Evolutionary conservation across 1,140 invertebrate species (phyloP).

Genomic region (Drosophila kurseongensis): DNA sequence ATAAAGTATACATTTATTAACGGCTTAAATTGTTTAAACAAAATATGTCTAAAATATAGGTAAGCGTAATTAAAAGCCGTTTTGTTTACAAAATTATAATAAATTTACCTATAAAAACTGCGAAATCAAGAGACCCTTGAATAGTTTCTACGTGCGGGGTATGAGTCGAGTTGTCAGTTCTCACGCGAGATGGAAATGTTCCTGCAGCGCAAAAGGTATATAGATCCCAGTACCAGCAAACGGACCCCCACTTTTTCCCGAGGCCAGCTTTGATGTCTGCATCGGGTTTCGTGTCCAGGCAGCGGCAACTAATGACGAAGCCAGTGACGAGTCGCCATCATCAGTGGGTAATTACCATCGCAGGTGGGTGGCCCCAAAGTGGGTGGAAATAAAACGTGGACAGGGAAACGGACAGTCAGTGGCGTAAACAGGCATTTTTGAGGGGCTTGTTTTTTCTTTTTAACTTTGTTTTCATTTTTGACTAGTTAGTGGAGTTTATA

Average conservation of each 20-base stretch:
- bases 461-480: no score
- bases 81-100: no score
- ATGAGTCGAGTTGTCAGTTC: conserved; percentile 2
- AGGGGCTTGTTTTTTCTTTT: no score
- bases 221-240: not conserved
- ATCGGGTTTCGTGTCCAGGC: conserved; percentile 40
- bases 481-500: no score
- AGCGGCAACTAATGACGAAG: conserved; percentile 43
- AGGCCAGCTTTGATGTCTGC: conserved; percentile 47
- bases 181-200: conserved; percentile 27
- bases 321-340: conserved; percentile 41
- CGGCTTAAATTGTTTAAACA: no score
- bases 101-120: no score
- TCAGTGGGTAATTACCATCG: conserved; percentile 52
- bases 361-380: conserved; percentile 26
- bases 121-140: not conserved
- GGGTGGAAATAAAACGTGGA: conserved; percentile 31
- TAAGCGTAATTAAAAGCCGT: no score
- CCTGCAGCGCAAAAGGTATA: conserved; percentile 2
- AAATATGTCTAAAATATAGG: no score
- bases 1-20: no score
- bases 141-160: not conserved
- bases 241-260: not conserved
- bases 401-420: conserved; percentile 15
- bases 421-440: no score